Base-by-base conservation (phyloP, 2,888 invertebrate genomes). In the Uloborus plumipes region DNA sequence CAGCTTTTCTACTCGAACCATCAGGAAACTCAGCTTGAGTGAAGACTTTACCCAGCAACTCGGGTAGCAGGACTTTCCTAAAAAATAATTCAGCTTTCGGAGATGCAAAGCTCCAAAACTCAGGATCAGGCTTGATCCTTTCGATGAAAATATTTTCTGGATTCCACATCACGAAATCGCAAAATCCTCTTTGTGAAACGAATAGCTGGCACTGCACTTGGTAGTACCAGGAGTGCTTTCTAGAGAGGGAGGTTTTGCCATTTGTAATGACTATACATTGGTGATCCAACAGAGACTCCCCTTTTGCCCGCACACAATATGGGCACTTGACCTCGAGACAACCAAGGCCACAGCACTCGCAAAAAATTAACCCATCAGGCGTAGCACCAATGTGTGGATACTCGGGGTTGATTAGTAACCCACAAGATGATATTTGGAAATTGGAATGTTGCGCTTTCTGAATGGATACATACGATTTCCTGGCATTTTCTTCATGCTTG, bases 121-220 rank as follows among this genome's bases (percentile, higher is more conserved):
- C 4, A 14, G 11, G 3, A 13, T 59, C 59, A 13, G 18, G n/a
- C 7, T 4, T n/a, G n/a, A n/a, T n/a, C n/a, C n/a, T n/a, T n/a
- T n/a, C n/a, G n/a, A n/a, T n/a, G n/a, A n/a, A n/a, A n/a, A n/a
- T n/a, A n/a, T n/a, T n/a, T n/a, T n/a, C n/a, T n/a, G n/a, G n/a
- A n/a, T n/a, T 59, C 59, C 20, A 59, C 59, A 59, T 2, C 2
- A 59, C 59, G 22, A 59, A 59, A 20, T 59, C 59, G 22, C 59
- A 59, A 15, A 22, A 59, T 4, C 22, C 20, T 22, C n/a, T 20
- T 18, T 20, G 6, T 0, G 59, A 18, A 22, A 59, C 18, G 7
- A 59, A 18, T 2, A 59, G 1, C 15, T 59, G 20, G 2, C 14
- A 14, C 13, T 59, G 59, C 3, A 59, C 59, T 59, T 59, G 59